phyloP scores from a whole-genome alignment of 2,797 vertebrate species.

The Cryptoprocta ferox region DNA sequence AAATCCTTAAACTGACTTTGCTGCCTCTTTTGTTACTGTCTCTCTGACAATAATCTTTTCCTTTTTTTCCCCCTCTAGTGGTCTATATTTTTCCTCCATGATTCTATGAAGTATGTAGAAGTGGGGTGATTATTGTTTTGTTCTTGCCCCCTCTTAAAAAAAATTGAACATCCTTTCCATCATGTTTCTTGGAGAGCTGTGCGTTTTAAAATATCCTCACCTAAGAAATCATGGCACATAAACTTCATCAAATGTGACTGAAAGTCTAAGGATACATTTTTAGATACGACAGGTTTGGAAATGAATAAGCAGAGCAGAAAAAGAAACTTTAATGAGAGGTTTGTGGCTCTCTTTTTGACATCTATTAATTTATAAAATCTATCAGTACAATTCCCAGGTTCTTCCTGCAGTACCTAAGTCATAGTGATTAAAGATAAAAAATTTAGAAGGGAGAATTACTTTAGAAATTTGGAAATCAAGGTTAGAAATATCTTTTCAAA shows the following conservation, averaged over 20 bases:
- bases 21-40: background rate
- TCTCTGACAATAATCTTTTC: background rate
- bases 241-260: constrained; percentile 26
- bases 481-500: constrained; percentile 69
- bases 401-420: constrained; percentile 11
- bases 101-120: background rate
- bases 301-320: constrained; percentile 73
- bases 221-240: constrained; percentile 42
- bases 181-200: constrained; percentile 28
- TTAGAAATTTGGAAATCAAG: constrained; percentile 79
- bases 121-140: background rate
- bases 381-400: constrained; percentile 40
- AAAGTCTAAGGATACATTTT: constrained; percentile 57
- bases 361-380: constrained; percentile 66
- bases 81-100: background rate
- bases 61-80: background rate
- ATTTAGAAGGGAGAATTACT: constrained; percentile 76
- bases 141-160: background rate
- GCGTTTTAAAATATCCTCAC: constrained; percentile 18
- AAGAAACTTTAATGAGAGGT: constrained; percentile 73
- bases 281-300: constrained; percentile 68
- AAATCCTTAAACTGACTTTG: background rate
- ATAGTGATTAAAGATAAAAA: constrained; percentile 56
- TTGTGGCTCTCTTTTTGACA: constrained; percentile 76
- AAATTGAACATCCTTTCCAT: background rate